phyloP scores from a whole-genome alignment of 2,888 invertebrate species.

The Petrophora chlorosata region DNA sequence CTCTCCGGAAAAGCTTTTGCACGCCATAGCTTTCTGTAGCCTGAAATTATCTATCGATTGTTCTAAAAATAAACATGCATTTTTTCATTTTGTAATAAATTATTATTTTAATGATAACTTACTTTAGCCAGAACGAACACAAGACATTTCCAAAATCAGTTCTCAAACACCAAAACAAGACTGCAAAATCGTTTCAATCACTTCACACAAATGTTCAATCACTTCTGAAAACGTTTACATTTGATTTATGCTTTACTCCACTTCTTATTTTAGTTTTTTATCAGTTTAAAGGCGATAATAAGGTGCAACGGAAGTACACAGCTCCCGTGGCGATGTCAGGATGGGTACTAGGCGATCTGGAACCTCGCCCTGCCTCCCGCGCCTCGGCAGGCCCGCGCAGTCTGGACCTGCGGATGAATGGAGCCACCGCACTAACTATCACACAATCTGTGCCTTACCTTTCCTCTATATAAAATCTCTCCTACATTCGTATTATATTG shows the following conservation, averaged over 20 bases:
- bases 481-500: constrained; percentile 67
- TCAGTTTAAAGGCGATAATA: constrained; percentile 9
- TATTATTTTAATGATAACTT: background rate
- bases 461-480: constrained; percentile 61
- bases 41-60: constrained; percentile 11
- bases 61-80: constrained; percentile 20
- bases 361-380: constrained; percentile 46
- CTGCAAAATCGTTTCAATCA: background rate
- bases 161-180: background rate
- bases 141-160: constrained; percentile 7
- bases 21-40: background rate
- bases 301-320: constrained; percentile 31
- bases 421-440: constrained; percentile 22
- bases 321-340: constrained; percentile 47
- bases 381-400: constrained; percentile 62
- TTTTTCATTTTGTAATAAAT: background rate
- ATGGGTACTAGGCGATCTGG: constrained; percentile 66
- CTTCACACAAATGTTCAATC: background rate
- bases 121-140: constrained; percentile 4
- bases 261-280: constrained; percentile 5
- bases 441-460: constrained; percentile 39
- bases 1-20: constrained; percentile 1
- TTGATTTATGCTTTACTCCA: constrained; percentile 21
- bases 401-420: constrained; percentile 76
- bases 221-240: constrained; percentile 6